Base-by-base conservation (phyloP, 2,797 vertebrate species). In the Xenopus petersii region DNA sequence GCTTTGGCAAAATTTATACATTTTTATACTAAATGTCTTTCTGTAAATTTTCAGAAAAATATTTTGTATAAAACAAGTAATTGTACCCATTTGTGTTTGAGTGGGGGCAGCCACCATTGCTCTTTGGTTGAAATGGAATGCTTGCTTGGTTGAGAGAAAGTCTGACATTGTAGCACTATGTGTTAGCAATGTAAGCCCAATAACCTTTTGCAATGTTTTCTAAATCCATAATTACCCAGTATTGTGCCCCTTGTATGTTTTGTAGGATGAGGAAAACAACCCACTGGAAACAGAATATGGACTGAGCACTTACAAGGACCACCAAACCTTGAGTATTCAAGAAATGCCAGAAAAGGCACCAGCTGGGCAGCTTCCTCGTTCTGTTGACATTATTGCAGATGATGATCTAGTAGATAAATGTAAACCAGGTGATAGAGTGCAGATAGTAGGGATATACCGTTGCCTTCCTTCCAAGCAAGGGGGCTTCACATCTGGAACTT, bases 331-430 rank as follows among this genome's bases (percentile, higher is more conserved):
- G 54, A 89, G 84, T 60, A 81, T 88, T 55, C 89, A 88, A 83
- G 87, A 90, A 82, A 89, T 89, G 85, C 86, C 89, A 2, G 89
- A 89, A 68, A 88, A 86, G 66, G 87, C 85, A 30, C 87, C 88
- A 0, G 87, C 87, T 21, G 89, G 89, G 21, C 87, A 89, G 76
- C 79, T 88, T 51, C 87, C 88, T 3, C 84, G 84, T 10, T 88
- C 87, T 0, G 81, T 87, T 3, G 86, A 88, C 75, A 83, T 86
- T 9, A 86, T 88, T 48, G 70, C 75, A 12, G 84, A 87, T 33
- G 85, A 87, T 67, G 87, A 89, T 69, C 82, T 87, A 47, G 87
- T 89, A 7, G 87, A 89, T 70, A 75, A 67, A 67, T 83, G 86
- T 55, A 90, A 89, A 73, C 88, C 88, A 13, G 87, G 87, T 9